Base-by-base conservation (phyloP, 1,140 invertebrate species). In the Apis dorsata region DNA sequence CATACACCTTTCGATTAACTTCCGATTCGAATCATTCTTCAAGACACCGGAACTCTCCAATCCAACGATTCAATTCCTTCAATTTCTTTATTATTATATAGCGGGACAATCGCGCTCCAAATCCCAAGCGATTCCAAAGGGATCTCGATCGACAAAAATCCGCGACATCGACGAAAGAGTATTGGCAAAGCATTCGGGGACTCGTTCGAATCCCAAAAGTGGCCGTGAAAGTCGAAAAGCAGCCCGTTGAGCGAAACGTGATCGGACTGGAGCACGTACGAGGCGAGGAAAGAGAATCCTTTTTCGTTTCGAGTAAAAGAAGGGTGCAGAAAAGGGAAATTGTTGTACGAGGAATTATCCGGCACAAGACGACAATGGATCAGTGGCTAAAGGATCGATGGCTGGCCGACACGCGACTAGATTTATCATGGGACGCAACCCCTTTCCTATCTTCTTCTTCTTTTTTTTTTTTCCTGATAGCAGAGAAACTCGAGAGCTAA, bases 151-250 rank as follows among this genome's bases (percentile, higher is more conserved):
- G 57, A 72, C 79, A 55, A 73, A 49, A 28, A 24, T 21, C 11
- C 17, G 24, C 17, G 12, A 57, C 15, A 15, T 62, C 69, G 44
- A 49, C 19, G 28, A 24, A 63, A 68, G 79, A 70, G 70, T 85
- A 83, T 82, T 83, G 82, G 24, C 62, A 53, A 60, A 53, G 59
- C 74, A 79, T 53, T 78, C 63, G 59, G 65, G 49, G 85, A 73
- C 24, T 78, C 24, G 19, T 49, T 57, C 68, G 78, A 44, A 77
- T 85, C 69, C 57, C 57, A 59, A 53, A 78, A 82, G 53, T 83
- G 63, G 60, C 74, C 34, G 63, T 63, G n/a, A 19, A 34, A 65
- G 62, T 59, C 24, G 60, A 4, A 57, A 65, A 60, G 49, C 49
- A 77, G 49, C 9, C 21, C 17, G 12, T 65, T 62, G 57, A 63